Conservation (phyloP, 2,797 vertebrate species). For the Lepilemur ruficaudatus region DNA sequence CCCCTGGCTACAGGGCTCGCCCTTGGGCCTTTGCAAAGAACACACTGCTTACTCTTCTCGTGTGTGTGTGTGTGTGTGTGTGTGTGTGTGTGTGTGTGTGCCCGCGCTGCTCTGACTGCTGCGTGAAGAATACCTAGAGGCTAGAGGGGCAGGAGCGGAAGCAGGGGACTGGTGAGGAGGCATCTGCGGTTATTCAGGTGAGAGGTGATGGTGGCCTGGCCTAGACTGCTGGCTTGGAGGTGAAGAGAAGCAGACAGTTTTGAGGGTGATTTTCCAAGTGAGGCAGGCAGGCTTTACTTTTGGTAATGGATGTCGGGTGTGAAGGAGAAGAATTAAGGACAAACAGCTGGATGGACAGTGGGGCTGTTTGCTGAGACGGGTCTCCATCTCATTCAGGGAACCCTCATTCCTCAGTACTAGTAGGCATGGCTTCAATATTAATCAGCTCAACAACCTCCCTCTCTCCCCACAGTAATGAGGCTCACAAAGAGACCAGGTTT, state of each 20-base stretch:
- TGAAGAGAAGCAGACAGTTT: neutral
- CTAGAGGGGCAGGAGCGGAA: neutral
- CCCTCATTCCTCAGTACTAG: neutral
- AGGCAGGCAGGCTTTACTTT: neutral
- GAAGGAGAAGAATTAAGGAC: neutral
- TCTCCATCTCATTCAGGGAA: neutral
- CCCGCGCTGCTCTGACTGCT: neutral
- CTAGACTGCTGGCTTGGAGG: neutral
- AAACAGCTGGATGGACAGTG: neutral
- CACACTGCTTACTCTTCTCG: neutral
- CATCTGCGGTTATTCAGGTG: neutral
- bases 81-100: neutral
- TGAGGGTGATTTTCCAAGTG: neutral
- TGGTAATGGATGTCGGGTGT: neutral
- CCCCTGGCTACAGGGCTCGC: neutral
- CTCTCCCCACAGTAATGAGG: neutral
- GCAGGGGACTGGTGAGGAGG: neutral
- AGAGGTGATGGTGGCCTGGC: neutral
- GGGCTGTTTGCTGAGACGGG: neutral
- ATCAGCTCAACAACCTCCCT: neutral
- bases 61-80: neutral
- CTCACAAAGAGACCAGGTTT: conserved; percentile 11
- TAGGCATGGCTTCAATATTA: neutral
- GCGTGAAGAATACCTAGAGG: neutral
- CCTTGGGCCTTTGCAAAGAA: neutral